Percentiles rank a stretch among this genome's conserved stretches.
Evolutionary conservation across 2,113 vertebrate species (phyloP).

Genomic region (Australoheros scitulus): DNA sequence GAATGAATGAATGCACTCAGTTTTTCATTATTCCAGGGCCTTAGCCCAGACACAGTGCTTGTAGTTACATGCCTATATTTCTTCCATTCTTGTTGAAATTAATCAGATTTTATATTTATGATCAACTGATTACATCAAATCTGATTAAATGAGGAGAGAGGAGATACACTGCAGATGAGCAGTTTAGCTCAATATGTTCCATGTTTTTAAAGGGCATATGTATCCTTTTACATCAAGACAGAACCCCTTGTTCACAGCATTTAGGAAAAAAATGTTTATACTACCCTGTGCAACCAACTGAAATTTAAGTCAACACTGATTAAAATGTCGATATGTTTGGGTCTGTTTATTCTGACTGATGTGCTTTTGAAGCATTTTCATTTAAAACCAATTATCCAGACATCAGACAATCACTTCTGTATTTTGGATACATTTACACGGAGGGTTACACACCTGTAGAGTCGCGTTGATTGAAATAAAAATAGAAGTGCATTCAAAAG

Average conservation of each 20-base stretch:
- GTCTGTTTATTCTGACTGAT: no score
- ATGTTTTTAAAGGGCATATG: background rate
- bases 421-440: no score
- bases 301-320: no score
- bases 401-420: no score
- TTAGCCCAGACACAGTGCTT: background rate
- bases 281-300: no score
- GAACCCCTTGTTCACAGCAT: background rate
- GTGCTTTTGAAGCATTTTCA: no score
- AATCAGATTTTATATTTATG: background rate
- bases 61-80: background rate
- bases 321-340: no score
- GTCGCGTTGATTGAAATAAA: no score
- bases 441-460: no score
- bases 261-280: no score
- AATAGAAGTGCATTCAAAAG: no score
- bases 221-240: background rate
- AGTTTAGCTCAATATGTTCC: background rate
- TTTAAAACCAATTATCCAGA: no score
- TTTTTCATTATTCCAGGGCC: background rate
- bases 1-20: background rate
- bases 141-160: background rate
- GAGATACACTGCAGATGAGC: background rate
- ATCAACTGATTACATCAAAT: background rate
- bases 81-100: background rate